Base-by-base conservation (phyloP, 2,888 invertebrate species). In the Rhaphigaster nebulosa region DNA sequence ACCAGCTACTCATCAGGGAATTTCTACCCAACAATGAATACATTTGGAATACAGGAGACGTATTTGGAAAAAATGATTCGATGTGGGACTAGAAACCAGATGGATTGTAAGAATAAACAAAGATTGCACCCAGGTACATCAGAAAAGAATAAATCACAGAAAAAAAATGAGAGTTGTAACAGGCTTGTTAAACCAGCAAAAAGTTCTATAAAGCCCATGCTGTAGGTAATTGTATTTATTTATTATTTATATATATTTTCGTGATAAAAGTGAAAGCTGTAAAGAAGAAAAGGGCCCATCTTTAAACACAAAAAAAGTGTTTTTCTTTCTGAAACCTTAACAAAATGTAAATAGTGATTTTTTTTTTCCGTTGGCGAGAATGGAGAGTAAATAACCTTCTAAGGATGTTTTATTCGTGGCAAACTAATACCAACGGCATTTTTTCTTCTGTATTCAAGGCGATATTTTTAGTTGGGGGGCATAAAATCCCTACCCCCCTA, bases 401-500 rank as follows among this genome's bases (percentile, higher is more conserved):
- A 70, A 89, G 89, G 76, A 89, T 76, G 89, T 89, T 89, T 89
- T 89, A 89, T 89, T 89, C 76, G 76, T 50, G 89, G 89, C 26
- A 76, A 89, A 89, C 76, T 89, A 89, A 89, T 89, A 89, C 65
- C 89, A 76, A 89, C 89, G 70, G 89, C 23, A 89, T 89, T 89
- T 76, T 76, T 76, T 45, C 45, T 23, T 89, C 50, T 88, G 65
- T 50, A 76, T 70, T 89, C 76, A 34, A 65, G 65, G 89, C 76
- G 76, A 89, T 89, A 89, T 89, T 89, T 89, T 89, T 89, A 89
- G 50, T 76, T 88, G 65, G 45, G 2, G 8, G 18, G 26, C 26
- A n/a, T 84, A 84, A 84, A 84, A 38, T 50, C 45, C 12, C 56
- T 5, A 0, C 20, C 41, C 70, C 15, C 6, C 6, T 8, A 0